Base-by-base conservation (phyloP, 2,888 invertebrate species). In the Zonitis immaculata region DNA sequence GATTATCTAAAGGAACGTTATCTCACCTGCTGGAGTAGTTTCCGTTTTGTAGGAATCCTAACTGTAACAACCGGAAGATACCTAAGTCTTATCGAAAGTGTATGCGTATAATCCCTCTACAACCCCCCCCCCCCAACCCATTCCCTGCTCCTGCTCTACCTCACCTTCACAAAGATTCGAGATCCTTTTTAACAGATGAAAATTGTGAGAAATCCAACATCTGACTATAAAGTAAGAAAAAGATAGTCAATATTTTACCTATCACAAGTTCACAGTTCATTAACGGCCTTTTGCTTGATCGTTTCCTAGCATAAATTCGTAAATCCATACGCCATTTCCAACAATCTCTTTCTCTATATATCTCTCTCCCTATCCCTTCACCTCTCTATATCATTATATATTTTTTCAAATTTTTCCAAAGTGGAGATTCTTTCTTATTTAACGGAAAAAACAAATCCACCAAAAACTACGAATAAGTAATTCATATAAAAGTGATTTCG, bases 201-300 rank as follows among this genome's bases (percentile, higher is more conserved):
- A 39, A 39, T 20, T 20, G 39, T 39, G 39, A 39, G 39, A 39
- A 6, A 20, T 39, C 18, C 8, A 39, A 39, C 39, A 39, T 39
- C 39, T 39, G 39, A 39, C 20, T 11, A 39, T 16, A 18, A 16
- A 39, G 11, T 32, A 26, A 54, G 53, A 54, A 54, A 51, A 51
- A 44, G 47, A 42, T 46, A 39, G 47, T 35, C 44, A 51, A 49
- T 42, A 48, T 51, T 16, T 25, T 20, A 39, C 39, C 39, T 39
- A 39, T 39, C 39, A 39, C 73, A 64, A 67, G 65, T 71, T 71
- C 69, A 70, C 73, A 67, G 71, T 72, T 72, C 72, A 73, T 73
- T 73, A 72, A 69, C 66, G 63, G 63, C 66, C 66, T 68, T n/a
- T 66, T 68, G 66, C 52, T 66, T 66, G 68, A 60, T 62, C 64